phyloP scores from a whole-genome alignment of 2,888 invertebrate genomes.

The Cactoblastis cactorum region DNA sequence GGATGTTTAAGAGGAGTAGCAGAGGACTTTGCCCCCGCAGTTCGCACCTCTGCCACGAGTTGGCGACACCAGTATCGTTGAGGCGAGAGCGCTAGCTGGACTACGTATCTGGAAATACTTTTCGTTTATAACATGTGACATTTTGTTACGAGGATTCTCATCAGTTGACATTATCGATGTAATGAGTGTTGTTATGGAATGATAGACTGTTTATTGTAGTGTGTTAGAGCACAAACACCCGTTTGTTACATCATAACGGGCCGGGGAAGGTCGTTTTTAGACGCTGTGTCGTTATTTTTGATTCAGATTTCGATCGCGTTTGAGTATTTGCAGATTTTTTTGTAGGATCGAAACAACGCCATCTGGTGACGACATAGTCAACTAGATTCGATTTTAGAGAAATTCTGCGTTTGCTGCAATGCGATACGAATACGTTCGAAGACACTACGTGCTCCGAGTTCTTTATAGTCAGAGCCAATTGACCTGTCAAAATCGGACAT shows the following conservation, averaged over 20 bases:
- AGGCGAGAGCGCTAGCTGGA: conserved; percentile 17
- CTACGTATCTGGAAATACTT: conserved; percentile 14
- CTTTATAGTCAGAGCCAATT: not conserved
- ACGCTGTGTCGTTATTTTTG: not conserved
- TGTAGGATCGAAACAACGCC: no score
- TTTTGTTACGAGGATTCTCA: conserved; percentile 26
- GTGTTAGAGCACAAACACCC: conserved; percentile 47
- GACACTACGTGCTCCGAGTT: no score
- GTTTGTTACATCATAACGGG: conserved; percentile 3
- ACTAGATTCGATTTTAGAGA: no score
- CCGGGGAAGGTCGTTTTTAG: conserved; percentile 13
- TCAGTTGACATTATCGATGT: conserved; percentile 25
- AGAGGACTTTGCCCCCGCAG: not conserved
- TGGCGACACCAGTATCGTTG: conserved; percentile 12
- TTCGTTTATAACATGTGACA: conserved; percentile 16
- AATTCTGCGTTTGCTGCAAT: no score
- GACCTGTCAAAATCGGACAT: not conserved
- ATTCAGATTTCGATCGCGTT: not conserved
- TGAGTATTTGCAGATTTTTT: no score
- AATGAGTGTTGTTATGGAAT: conserved; percentile 34
- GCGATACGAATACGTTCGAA: no score
- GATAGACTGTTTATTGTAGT: conserved; percentile 56
- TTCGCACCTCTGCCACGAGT: not conserved
- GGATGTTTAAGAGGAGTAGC: not conserved
- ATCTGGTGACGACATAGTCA: no score